phyloP scores from a whole-genome alignment of 2,888 invertebrate genomes.

The Galeruca laticollis region DNA sequence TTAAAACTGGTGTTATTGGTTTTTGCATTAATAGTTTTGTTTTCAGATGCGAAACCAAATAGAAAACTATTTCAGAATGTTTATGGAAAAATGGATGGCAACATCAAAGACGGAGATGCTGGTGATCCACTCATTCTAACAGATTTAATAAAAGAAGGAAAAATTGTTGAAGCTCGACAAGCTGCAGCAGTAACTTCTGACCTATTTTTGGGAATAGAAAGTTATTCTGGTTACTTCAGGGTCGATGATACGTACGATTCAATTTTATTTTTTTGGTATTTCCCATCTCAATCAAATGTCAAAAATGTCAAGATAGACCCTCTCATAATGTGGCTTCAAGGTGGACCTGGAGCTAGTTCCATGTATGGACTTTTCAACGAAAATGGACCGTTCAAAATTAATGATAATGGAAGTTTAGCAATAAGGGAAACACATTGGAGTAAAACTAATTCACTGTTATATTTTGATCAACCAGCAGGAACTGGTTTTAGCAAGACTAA shows the following conservation, averaged over 20 bases:
- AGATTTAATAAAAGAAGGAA: constrained; percentile 75
- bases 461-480: constrained; percentile 92
- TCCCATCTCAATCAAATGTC: constrained; percentile 72
- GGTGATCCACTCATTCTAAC: constrained; percentile 78
- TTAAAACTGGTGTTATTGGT: neutral
- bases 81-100: constrained; percentile 9
- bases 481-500: constrained; percentile 89
- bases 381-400: constrained; percentile 77
- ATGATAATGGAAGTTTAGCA: constrained; percentile 59
- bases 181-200: constrained; percentile 69
- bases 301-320: constrained; percentile 70
- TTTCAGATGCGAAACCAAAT: neutral
- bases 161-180: constrained; percentile 72
- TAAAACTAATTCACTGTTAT: constrained; percentile 70
- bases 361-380: constrained; percentile 83
- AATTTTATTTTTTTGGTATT: constrained; percentile 91
- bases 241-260: constrained; percentile 80
- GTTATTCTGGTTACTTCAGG: constrained; percentile 83
- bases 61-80: neutral
- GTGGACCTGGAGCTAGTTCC: constrained; percentile 84
- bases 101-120: constrained; percentile 39
- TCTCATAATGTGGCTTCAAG: constrained; percentile 84
- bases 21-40: neutral
- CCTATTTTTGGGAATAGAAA: constrained; percentile 70
- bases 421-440: constrained; percentile 71